Evolutionary conservation across 2,797 vertebrate species (phyloP).

Genomic region (Pseudochromis fuscus): DNA sequence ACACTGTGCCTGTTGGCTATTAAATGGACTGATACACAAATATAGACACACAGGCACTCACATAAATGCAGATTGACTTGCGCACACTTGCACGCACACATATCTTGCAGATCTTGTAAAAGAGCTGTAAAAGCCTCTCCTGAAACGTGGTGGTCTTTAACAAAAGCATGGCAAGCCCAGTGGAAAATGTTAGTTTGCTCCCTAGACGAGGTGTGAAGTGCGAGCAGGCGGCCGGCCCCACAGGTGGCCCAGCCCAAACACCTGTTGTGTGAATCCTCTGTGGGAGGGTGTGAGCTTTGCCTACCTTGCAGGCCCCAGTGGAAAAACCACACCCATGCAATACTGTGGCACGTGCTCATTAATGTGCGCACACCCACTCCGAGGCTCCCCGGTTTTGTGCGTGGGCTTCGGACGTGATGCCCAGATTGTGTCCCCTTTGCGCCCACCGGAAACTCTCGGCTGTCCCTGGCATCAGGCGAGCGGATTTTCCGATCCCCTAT

Average conservation of each 20-base stretch:
- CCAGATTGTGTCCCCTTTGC: slow-evolving; percentile 81
- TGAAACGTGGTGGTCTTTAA: slow-evolving; percentile 79
- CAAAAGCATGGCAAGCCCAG: slow-evolving; percentile 83
- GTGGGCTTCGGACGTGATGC: slow-evolving; percentile 79
- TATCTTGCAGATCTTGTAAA: slow-evolving; percentile 80
- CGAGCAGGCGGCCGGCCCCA: slow-evolving; percentile 83
- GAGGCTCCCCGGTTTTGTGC: slow-evolving; percentile 64
- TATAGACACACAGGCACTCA: slow-evolving; percentile 73
- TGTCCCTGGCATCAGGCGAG: slow-evolving; percentile 76
- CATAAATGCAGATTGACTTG: slow-evolving; percentile 75
- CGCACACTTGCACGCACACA: slow-evolving; percentile 63
- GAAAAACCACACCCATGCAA: slow-evolving; percentile 74
- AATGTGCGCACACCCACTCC: slow-evolving; percentile 48
- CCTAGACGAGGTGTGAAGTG: slow-evolving; percentile 81
- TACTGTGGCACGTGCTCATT: slow-evolving; percentile 60
- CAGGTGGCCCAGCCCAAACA: slow-evolving; percentile 85
- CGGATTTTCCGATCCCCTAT: slow-evolving; percentile 87
- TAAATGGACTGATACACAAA: slow-evolving; percentile 80
- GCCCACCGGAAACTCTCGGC: slow-evolving; percentile 78
- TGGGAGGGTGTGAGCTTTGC: slow-evolving; percentile 77
- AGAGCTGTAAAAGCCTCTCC: slow-evolving; percentile 76
- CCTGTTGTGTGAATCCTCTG: slow-evolving; percentile 87
- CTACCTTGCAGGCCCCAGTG: slow-evolving; percentile 73
- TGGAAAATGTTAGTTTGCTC: slow-evolving; percentile 86
- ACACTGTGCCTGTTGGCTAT: slow-evolving; percentile 80